Base-by-base conservation (phyloP, 2,113 vertebrate genomes). In the Odontophorus gujanensis region DNA sequence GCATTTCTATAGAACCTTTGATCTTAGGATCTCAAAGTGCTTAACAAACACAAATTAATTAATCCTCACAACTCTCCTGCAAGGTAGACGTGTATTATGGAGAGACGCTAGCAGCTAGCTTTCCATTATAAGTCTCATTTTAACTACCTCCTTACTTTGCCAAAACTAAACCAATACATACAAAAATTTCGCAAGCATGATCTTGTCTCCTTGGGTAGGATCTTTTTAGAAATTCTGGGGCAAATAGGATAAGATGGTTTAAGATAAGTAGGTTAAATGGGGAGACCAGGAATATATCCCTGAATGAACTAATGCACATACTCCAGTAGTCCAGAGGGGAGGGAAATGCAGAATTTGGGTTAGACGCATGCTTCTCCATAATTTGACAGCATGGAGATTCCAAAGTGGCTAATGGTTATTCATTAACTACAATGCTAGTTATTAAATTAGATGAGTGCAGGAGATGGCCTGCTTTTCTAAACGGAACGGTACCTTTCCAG, bases 1-100 rank as follows among this genome's bases (percentile, higher is more conserved):
- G 93, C 89, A 96, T 97, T 94, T 97, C 90, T 95, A 93, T 78
- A 81, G 76, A 69, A 79, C 47, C 95, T 97, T 97, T 96, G 96
- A 97, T 97, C 95, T 96, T 83, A 48, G 83, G 80, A 94, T 92
- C 90, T 69, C 68, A 92, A 92, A 97, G 93, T 94, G 78, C 89
- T 92, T 94, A 83, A 85, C 62, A 69, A 51, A 59, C 47, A 62
- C 68, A 93, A 95, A 96, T 97, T 96, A 90, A 97, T 96, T 96
- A 96, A 96, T 96, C 87, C 87, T 87, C 87, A 88, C 92, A 93
- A 94, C 91, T 93, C 74, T 94, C 85, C 89, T 95, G 74, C 88
- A 63, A 94, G 88, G 93, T 96, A 97, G 93, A 91, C 93, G 72
- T 90, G 73, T 94, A 93, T 95, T 94, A 91, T 73, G 34, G 94